Base-by-base conservation (phyloP, 2,888 invertebrate species). In the Galerucella nymphaeae region DNA sequence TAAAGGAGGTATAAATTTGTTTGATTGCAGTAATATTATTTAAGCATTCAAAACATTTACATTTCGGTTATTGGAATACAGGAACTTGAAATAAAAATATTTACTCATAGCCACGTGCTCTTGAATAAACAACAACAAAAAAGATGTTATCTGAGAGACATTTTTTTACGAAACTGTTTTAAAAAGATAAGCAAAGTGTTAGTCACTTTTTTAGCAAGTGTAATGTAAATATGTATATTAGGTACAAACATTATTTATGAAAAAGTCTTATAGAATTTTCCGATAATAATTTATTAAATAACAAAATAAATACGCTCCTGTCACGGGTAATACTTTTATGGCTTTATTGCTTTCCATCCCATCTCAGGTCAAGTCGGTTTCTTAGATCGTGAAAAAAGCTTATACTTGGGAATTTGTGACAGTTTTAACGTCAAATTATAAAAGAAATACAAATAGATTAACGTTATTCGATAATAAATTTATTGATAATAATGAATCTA, bases 41-140 rank as follows among this genome's bases (percentile, higher is more conserved):
- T 48, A n/a, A 48, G n/a, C 48, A 48, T 48, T 48, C 48, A 14
- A 14, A 48, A 48, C 5, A 48, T 48, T 48, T 30, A 30, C 30
- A 30, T 30, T 30, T 45, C 14, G 45, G 45, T 45, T 45, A 2
- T 2, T 45, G 14, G 45, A 14, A 45, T 45, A 14, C 45, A 14
- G 45, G 10, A 45, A 13, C 13, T 45, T 45, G 13, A 13, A 45
- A 62, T n/a, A 41, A 62, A 11, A 18, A 62, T 62, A 62, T 62
- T 62, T 62, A 62, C 18, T 13, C 42, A 16, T 2, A 5, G 41
- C 42, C 61, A 62, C 61, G 61, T 61, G 61, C 18, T 16, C 14
- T 13, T 2, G 42, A 62, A 62, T 18, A 42, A 13, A 10, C 13
- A 42, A 2, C 11, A 13, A 42, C 8, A 42, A 42, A 42, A 42